Percentiles rank a stretch among this genome's conserved stretches.
phyloP scores from a whole-genome alignment of 2,797 vertebrate genomes.

The Halcyon chelicuti region DNA sequence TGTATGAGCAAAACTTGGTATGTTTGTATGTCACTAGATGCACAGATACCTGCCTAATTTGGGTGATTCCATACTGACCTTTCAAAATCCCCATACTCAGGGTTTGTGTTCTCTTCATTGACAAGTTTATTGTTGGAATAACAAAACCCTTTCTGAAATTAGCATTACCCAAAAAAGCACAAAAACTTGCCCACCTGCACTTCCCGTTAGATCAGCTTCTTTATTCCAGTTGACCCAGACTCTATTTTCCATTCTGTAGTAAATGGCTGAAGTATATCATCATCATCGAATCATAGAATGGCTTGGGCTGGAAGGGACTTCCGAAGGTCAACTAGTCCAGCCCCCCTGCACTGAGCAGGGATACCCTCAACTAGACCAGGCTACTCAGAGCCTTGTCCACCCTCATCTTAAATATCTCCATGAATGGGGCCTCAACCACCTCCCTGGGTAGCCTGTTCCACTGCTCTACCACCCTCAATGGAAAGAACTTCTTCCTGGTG shows the following conservation, averaged over 20 bases:
- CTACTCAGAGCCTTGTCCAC: too few relatives aligned
- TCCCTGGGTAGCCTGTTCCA: too few relatives aligned
- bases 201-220: neutral
- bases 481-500: too few relatives aligned
- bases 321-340: too few relatives aligned
- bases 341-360: too few relatives aligned
- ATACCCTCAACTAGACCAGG: too few relatives aligned
- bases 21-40: neutral
- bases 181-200: accelerated
- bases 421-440: too few relatives aligned
- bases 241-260: neutral
- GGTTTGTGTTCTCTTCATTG: neutral
- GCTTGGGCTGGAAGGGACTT: too few relatives aligned
- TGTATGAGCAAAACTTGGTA: neutral
- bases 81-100: neutral
- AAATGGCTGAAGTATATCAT: neutral
- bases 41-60: neutral
- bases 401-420: too few relatives aligned
- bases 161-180: neutral
- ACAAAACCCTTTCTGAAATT: neutral
- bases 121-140: neutral
- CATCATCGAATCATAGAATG: too few relatives aligned
- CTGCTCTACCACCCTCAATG: too few relatives aligned
- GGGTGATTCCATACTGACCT: neutral
- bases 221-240: neutral